Conservation (phyloP, 2,888 invertebrate genomes). For the Thyatira batis region DNA sequence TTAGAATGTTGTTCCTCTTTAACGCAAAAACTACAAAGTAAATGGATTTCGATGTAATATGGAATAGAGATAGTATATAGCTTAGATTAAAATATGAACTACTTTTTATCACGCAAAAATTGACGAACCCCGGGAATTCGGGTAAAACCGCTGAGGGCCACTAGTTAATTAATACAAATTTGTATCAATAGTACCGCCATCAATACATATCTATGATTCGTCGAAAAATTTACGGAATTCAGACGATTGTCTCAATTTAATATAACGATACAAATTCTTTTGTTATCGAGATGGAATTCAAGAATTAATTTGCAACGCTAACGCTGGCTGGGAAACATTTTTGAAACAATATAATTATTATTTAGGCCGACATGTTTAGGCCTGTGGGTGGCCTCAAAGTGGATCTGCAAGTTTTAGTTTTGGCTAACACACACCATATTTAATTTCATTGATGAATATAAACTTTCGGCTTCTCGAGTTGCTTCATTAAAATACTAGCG, state of each 20-base stretch:
- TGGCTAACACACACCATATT: neutral
- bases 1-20: too few relatives aligned
- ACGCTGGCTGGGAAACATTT: neutral
- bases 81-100: too few relatives aligned
- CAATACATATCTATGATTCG: slow-evolving; percentile 20
- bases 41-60: too few relatives aligned
- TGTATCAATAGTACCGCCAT: slow-evolving; percentile 22
- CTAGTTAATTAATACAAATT: too few relatives aligned
- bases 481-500: too few relatives aligned
- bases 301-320: slow-evolving; percentile 23
- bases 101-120: too few relatives aligned
- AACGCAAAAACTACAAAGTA: too few relatives aligned
- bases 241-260: slow-evolving; percentile 16
- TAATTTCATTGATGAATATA: neutral
- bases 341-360: neutral
- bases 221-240: slow-evolving; percentile 17
- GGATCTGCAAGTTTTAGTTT: neutral
- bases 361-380: neutral
- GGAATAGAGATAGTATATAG: too few relatives aligned
- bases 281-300: slow-evolving; percentile 22
- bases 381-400: neutral
- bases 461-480: neutral
- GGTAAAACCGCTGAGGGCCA: too few relatives aligned
- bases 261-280: slow-evolving; percentile 23
- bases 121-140: too few relatives aligned